Evolutionary conservation across 2,888 invertebrate species (phyloP), one percentile per base, ranked within the genome.

Genomic region (Operophtera brumata): DNA sequence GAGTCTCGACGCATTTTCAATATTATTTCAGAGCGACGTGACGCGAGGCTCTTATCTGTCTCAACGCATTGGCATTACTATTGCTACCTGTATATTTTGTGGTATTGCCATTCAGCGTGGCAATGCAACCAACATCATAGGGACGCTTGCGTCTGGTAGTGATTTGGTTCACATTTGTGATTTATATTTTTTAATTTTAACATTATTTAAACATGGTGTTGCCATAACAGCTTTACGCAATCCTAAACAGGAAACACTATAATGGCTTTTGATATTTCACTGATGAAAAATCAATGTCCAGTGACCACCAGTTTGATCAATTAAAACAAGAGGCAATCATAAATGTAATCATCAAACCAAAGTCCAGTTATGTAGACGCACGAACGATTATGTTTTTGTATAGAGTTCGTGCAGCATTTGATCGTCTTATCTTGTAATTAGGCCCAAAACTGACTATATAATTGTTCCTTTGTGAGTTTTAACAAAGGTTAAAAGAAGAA

Each of bases 261-360:
- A 30, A 20, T 4, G 4, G 20, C 20, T 20, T 20, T 20, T 20
- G 20, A 4, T 20, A 20, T 20, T 20, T 20, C 20, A 4, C 20
- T 20, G 20, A 20, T 20, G 20, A 37, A 12, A 37, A 37, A 1
- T 37, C 13, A 13, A 37, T 12, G 2, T 13, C 42, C 34, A 55
- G 26, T 47, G 57, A 57, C 55, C 57, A 58, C 55, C 55, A 28
- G 39, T 57, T 50, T 50, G 35, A 54, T 35, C 12, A 41, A 51
- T 46, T 48, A 54, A 44, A 54, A 55, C 49, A 58, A 61, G 47
- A 48, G 45, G 41, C 56, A 61, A 58, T 61, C 54, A 56, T 36
- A 54, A 51, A 48, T 39, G 51, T 56, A 61, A 56, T 61, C 58
- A 61, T 58, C 48, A 51, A 58, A 58, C 55, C 58, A 58, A 44